Percentiles rank a stretch among this genome's conserved stretches.
Evolutionary conservation across 2,113 vertebrate genomes (phyloP).

Genomic region (Platycercus adscitus): DNA sequence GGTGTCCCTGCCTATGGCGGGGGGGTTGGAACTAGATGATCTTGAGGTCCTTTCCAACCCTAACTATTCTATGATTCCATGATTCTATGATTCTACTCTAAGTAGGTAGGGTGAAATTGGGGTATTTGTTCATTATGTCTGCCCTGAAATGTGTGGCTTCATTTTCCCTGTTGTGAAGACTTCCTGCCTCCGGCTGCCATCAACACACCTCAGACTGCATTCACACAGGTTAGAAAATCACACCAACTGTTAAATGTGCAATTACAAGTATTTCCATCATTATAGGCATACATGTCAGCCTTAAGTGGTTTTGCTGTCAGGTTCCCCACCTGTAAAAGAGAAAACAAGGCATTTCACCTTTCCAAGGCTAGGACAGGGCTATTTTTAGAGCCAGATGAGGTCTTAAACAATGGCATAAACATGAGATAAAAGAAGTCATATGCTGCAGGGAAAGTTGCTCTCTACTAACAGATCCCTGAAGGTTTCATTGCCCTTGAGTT

Average conservation of each 20-base stretch:
- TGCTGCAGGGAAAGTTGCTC: not conserved
- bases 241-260: not conserved
- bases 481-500: not conserved
- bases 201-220: not conserved
- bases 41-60: no score
- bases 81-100: not conserved
- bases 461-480: not conserved
- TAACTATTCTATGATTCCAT: no score
- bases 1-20: no score
- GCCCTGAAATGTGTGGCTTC: not conserved
- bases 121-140: not conserved
- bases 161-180: not conserved
- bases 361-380: not conserved
- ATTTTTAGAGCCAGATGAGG: not conserved
- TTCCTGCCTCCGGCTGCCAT: conserved; percentile 5
- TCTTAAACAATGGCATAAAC: not conserved
- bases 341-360: not conserved
- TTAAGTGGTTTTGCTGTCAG: not conserved
- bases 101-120: not conserved
- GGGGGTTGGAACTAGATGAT: no score
- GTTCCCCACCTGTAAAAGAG: not conserved
- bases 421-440: not conserved
- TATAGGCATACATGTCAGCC: not conserved
- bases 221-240: not conserved
- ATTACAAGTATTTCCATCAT: conserved; percentile 2